Base-by-base conservation (phyloP, 2,113 vertebrate species). In the Thinocorus orbignyianus region DNA sequence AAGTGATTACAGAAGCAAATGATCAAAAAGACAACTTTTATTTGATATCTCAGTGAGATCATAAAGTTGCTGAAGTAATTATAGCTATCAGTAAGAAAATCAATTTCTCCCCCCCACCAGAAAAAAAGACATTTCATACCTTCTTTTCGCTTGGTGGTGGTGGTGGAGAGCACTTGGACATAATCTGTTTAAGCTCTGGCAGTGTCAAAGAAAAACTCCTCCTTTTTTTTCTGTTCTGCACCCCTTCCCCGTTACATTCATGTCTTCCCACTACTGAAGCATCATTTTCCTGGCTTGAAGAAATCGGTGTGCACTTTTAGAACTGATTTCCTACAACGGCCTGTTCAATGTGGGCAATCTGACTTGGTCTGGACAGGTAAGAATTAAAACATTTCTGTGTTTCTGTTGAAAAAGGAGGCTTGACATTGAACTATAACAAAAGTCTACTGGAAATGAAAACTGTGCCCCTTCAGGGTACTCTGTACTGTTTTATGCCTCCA, bases 1-100 rank as follows among this genome's bases (percentile, higher is more conserved):
- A 72, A 89, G n/a, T 22, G 42, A 79, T 86, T 62, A 77, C 55
- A 79, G 74, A 89, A 88, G 42, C 39, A 65, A 58, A 30, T 52
- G 26, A 48, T 93, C 57, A 68, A 85, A 80, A 62, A 88, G 72
- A 74, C 42, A 48, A 66, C 33, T 39, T 96, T 86, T 87, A 83
- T 68, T 86, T 76, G 42, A 76, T 92, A 86, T 76, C 39, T 94
- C 57, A 91, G 22, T 44, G 58, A 92, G 44, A 57, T 37, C 4
- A 23, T 87, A 73, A 69, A 78, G 41, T 57, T 4, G 0, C 41
- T 92, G 54, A 81, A 18, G 11, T 49, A 76, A 78, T 86, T 57
- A 54, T 23, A 41, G 12, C 23, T 65, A 79, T 82, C 15, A 61
- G 48, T 68, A 60, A 76, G 28, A 92, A 90, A 73, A 49, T 49